Evolutionary conservation across 2,797 vertebrate species (phyloP).

Genomic region (Cheirogaleus major): DNA sequence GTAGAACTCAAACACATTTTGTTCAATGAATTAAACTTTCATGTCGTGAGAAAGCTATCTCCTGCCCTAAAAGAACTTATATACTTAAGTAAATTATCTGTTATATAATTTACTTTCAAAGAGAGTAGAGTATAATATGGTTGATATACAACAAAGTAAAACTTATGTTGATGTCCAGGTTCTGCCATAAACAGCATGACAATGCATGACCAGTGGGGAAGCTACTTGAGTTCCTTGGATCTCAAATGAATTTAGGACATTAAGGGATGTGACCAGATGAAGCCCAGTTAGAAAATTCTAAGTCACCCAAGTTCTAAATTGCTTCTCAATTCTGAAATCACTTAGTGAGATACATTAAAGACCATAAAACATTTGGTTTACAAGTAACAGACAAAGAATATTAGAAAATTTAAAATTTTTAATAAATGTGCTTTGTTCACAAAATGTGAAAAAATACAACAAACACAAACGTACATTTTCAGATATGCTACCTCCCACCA

Average conservation of each 20-base stretch:
- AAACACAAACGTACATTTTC: constrained; percentile 83
- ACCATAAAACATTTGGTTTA: constrained; percentile 32
- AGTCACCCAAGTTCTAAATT: constrained; percentile 43
- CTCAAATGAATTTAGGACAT: constrained; percentile 36
- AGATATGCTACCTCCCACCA: constrained; percentile 73
- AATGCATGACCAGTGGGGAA: neutral
- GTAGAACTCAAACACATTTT: neutral
- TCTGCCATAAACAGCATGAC: neutral
- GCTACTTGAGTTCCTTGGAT: constrained; percentile 13
- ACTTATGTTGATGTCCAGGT: neutral
- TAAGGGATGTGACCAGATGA: neutral
- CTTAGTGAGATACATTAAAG: constrained; percentile 19
- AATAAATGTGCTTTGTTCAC: constrained; percentile 89
- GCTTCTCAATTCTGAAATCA: neutral
- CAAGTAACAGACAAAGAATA: constrained; percentile 69
- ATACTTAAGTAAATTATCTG: neutral
- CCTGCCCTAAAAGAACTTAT: neutral
- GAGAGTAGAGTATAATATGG: neutral
- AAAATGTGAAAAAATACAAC: constrained; percentile 87
- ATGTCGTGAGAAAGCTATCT: neutral
- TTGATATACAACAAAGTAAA: constrained; percentile 23
- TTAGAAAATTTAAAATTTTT: constrained; percentile 83
- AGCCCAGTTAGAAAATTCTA: constrained; percentile 30
- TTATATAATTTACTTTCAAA: neutral
- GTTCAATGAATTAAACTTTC: neutral